phyloP scores from a whole-genome alignment of 2,888 invertebrate species.

The Cacoxenus indagator region DNA sequence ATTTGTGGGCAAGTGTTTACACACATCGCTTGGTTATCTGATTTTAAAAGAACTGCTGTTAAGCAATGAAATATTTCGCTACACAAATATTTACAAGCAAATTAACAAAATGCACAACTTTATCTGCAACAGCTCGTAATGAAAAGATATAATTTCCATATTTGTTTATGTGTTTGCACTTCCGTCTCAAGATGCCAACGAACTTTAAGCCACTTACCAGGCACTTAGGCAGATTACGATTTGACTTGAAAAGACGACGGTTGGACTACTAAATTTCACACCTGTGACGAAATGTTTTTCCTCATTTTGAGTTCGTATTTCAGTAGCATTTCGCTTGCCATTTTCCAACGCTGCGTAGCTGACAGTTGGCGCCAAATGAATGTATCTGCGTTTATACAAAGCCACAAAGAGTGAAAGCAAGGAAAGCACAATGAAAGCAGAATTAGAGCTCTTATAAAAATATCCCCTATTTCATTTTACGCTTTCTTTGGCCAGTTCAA shows the following conservation, averaged over 20 bases:
- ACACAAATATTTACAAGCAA: background rate
- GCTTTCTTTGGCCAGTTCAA: too few relatives aligned
- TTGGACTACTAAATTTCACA: background rate
- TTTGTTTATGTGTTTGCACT: slow-evolving; percentile 17
- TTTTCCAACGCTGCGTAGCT: background rate
- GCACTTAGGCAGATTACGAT: background rate
- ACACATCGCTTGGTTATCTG: too few relatives aligned
- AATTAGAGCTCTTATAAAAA: too few relatives aligned
- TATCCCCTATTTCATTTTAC: too few relatives aligned
- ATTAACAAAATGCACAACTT: background rate
- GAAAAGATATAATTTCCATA: background rate
- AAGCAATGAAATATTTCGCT: background rate
- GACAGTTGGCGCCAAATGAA: background rate
- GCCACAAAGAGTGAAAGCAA: background rate
- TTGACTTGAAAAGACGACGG: background rate
- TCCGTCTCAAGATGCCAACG: slow-evolving; percentile 26
- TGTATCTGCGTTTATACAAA: background rate
- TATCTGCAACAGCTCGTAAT: background rate
- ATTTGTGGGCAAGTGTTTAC: too few relatives aligned
- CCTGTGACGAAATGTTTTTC: background rate
- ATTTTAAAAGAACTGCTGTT: too few relatives aligned
- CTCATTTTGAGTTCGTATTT: background rate
- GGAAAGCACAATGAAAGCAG: background rate
- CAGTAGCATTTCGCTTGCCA: background rate
- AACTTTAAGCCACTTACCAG: background rate